These are phyloP conservation scores for Triplophysa rosa DNA, from an alignment of 2,113 vertebrate genomes.

Conservation along the genomic window DNA sequence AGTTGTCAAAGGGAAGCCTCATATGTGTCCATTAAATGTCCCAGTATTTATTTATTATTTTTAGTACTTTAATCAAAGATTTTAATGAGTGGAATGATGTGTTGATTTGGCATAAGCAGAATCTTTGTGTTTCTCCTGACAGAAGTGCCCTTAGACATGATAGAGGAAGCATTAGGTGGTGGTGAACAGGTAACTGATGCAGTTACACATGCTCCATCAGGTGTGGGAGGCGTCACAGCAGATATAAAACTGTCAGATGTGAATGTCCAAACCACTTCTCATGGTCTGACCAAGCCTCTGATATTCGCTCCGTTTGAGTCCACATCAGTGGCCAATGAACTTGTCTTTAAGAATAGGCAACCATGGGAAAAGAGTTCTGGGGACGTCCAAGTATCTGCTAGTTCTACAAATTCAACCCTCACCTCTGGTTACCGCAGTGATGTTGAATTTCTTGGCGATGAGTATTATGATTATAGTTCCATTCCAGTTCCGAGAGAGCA, in stretches of 20 bases:
- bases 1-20: not conserved
- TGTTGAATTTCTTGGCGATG: not conserved
- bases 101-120: not conserved
- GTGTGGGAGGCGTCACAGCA: not conserved
- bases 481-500: not conserved
- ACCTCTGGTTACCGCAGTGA: not conserved
- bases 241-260: not conserved
- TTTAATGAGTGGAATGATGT: too few relatives aligned
- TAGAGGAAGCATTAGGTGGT: not conserved
- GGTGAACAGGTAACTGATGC: not conserved
- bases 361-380: constrained; percentile 6
- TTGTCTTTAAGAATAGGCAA: not conserved
- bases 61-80: too few relatives aligned
- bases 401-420: not conserved
- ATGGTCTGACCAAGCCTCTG: not conserved
- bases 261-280: not conserved
- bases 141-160: not conserved
- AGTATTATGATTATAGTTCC: not conserved
- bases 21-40: too few relatives aligned
- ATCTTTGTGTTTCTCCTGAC: not conserved
- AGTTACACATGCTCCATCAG: not conserved
- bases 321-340: not conserved
- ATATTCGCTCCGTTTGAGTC: not conserved
- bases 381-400: not conserved
- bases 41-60: too few relatives aligned